phyloP scores from a whole-genome alignment of 2,797 vertebrate genomes.

The Vireo griseus region DNA sequence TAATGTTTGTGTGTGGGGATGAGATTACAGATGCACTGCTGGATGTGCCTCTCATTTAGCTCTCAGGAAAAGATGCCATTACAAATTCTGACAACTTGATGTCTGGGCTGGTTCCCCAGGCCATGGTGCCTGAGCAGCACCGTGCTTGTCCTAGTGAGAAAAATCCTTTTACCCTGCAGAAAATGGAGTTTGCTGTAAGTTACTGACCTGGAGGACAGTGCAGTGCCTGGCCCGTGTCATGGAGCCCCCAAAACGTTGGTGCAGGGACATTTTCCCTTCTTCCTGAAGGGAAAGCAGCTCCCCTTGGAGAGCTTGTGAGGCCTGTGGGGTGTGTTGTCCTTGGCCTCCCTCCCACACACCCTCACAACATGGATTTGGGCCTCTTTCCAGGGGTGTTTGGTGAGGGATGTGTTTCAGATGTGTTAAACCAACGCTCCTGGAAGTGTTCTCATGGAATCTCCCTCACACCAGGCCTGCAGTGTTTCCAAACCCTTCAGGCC shows the following conservation, averaged over 20 bases:
- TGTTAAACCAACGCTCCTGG: neutral
- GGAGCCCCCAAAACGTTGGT: neutral
- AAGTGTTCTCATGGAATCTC: neutral
- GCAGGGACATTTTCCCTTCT: neutral
- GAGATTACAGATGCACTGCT: accelerated
- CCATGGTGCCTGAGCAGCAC: neutral
- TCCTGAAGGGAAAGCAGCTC: neutral
- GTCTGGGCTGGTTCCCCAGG: neutral
- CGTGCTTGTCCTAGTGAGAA: neutral
- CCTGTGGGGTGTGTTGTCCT: neutral
- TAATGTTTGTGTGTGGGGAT: accelerated
- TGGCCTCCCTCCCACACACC: neutral
- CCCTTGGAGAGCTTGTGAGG: neutral
- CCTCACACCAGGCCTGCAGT: neutral
- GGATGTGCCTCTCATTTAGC: neutral
- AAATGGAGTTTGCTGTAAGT: neutral
- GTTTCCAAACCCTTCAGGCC: neutral
- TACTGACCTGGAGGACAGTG: neutral
- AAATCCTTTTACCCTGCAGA: accelerated
- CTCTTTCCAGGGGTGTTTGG: neutral
- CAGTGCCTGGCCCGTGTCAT: accelerated
- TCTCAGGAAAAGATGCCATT: neutral
- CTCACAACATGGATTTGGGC: neutral
- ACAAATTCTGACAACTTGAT: accelerated
- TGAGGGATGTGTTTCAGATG: neutral